phyloP scores from a whole-genome alignment of 2,888 invertebrate genomes.

The Dryobotodes eremita region DNA sequence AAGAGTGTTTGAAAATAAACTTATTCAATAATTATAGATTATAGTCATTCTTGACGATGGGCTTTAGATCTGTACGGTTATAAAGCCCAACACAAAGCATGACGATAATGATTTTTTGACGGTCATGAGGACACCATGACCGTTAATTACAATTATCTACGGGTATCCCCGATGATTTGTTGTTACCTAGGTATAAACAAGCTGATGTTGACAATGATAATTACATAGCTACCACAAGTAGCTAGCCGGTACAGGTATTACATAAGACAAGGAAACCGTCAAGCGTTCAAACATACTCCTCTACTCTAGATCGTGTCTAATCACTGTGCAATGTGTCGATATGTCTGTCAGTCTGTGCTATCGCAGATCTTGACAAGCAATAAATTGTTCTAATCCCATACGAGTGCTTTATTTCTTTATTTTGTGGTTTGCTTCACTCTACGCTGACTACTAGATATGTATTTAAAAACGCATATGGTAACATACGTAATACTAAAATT shows the following conservation, averaged over 20 bases:
- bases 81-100: neutral
- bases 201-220: conserved; percentile 28
- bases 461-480: neutral
- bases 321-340: conserved; percentile 49
- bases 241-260: conserved; percentile 18
- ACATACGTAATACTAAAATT: too few relatives aligned
- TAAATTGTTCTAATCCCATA: conserved; percentile 41
- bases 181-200: conserved; percentile 2
- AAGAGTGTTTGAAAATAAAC: neutral
- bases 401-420: neutral
- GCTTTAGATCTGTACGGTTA: neutral
- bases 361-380: conserved; percentile 57
- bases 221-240: conserved; percentile 18
- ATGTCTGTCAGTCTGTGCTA: conserved; percentile 44
- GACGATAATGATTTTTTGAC: neutral
- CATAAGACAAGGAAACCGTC: conserved; percentile 44
- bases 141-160: conserved; percentile 1
- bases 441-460: neutral
- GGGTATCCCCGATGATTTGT: conserved; percentile 13
- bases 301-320: conserved; percentile 53
- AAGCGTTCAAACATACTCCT: conserved; percentile 21
- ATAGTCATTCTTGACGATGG: neutral
- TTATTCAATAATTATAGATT: neutral
- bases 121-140: neutral
- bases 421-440: conserved; percentile 11